Evolutionary conservation across 2,888 invertebrate genomes (phyloP).

Genomic region (Netelia virgata): DNA sequence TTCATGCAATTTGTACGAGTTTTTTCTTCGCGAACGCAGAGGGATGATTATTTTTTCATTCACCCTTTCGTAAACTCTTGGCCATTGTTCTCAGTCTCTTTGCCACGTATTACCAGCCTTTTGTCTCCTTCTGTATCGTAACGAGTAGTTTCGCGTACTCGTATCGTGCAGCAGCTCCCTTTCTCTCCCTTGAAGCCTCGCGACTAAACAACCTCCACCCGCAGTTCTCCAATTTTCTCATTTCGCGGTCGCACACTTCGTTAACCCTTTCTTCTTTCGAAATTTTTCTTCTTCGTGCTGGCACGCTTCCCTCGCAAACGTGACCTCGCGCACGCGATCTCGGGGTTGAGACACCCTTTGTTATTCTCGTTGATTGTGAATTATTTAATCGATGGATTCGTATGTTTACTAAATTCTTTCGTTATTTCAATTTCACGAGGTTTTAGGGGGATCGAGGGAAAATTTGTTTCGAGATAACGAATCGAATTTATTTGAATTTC

Average conservation of each 20-base stretch:
- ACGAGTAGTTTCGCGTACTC: conserved; percentile 22
- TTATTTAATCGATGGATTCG: not conserved
- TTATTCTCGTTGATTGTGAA: not conserved
- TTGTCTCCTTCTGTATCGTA: conserved; percentile 19
- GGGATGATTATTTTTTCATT: not conserved
- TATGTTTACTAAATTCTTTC: not conserved
- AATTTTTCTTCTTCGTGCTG: not conserved
- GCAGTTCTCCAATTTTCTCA: conserved; percentile 38
- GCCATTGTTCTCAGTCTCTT: conserved; percentile 8
- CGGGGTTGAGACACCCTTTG: conserved; percentile 19
- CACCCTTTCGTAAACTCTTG: not conserved
- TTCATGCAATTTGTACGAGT: not conserved
- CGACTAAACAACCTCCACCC: conserved; percentile 23
- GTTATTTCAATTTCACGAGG: not conserved
- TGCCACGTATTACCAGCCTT: conserved; percentile 30
- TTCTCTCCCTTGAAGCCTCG: conserved; percentile 21
- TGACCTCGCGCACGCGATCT: conserved; percentile 22
- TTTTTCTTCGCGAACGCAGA: not conserved
- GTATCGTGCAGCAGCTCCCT: conserved; percentile 14
- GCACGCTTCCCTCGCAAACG: conserved; percentile 26
- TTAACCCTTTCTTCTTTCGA: conserved; percentile 29
- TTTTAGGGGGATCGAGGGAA: not conserved
- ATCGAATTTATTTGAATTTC: not conserved
- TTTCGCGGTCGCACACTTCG: conserved; percentile 51
- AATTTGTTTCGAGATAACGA: not conserved